These are phyloP conservation scores for Oxycera nigricornis DNA, from an alignment of 2,888 invertebrate species.

Conservation along the genomic window DNA sequence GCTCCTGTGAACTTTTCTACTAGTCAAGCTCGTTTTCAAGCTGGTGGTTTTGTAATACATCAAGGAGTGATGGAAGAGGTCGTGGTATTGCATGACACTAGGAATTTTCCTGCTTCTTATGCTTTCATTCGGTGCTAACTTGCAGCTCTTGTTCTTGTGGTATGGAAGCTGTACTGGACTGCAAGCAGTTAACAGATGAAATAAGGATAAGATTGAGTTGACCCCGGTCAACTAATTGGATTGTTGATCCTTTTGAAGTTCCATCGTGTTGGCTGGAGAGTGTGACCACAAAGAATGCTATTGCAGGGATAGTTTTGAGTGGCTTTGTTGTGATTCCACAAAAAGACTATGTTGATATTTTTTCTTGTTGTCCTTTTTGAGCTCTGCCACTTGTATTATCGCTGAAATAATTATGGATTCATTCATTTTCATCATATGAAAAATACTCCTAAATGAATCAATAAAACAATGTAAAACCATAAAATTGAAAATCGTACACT, in stretches of 20 bases:
- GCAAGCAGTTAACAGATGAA: conserved; percentile 3
- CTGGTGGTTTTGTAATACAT: too few relatives aligned
- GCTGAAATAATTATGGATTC: too few relatives aligned
- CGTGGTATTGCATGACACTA: neutral
- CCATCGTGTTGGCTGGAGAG: neutral
- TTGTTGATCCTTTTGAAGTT: neutral
- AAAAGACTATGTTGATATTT: too few relatives aligned
- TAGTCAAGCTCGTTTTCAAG: too few relatives aligned
- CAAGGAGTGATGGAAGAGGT: too few relatives aligned
- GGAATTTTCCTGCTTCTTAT: neutral
- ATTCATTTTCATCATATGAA: too few relatives aligned
- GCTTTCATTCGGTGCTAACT: neutral
- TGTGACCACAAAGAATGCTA: neutral
- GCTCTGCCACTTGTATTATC: too few relatives aligned
- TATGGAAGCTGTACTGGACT: neutral
- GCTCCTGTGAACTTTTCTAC: neutral
- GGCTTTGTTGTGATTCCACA: too few relatives aligned
- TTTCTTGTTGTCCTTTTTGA: too few relatives aligned
- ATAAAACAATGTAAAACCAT: too few relatives aligned
- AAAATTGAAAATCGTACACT: too few relatives aligned
- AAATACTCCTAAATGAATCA: too few relatives aligned
- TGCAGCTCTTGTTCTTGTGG: neutral
- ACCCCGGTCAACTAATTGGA: conserved; percentile 7
- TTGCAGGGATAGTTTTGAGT: neutral
- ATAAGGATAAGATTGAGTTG: neutral